phyloP scores from a whole-genome alignment of 2,797 vertebrate genomes.

The Vultur gryphus region DNA sequence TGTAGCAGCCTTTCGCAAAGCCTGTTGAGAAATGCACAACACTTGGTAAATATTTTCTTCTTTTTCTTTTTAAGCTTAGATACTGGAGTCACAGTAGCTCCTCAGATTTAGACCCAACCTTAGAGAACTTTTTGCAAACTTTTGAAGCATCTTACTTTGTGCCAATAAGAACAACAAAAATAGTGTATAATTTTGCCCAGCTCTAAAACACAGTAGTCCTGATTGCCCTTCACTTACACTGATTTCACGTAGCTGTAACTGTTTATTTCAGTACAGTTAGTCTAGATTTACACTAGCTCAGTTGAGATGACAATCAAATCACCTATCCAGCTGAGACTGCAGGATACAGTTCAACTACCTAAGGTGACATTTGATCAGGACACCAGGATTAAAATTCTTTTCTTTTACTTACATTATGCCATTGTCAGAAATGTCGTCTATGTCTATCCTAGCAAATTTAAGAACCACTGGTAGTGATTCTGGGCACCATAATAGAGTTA shows the following conservation, averaged over 20 bases:
- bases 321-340: not conserved
- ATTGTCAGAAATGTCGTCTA: fast-evolving
- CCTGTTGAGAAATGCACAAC: not conserved
- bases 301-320: not conserved
- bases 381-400: not conserved
- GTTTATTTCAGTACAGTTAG: not conserved
- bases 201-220: not conserved
- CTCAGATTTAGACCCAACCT: not conserved
- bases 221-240: not conserved
- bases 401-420: not conserved
- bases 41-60: not conserved
- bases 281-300: not conserved
- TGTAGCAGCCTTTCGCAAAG: not conserved
- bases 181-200: not conserved
- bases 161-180: not conserved
- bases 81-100: not conserved
- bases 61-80: not conserved
- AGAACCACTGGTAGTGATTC: not conserved
- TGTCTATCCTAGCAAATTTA: not conserved
- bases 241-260: not conserved
- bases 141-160: not conserved
- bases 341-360: not conserved
- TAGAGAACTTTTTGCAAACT: not conserved
- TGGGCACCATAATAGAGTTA: not conserved
- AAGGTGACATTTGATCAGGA: not conserved